phyloP scores from a whole-genome alignment of 2,113 vertebrate species.

The Ranitomeya imitator region DNA sequence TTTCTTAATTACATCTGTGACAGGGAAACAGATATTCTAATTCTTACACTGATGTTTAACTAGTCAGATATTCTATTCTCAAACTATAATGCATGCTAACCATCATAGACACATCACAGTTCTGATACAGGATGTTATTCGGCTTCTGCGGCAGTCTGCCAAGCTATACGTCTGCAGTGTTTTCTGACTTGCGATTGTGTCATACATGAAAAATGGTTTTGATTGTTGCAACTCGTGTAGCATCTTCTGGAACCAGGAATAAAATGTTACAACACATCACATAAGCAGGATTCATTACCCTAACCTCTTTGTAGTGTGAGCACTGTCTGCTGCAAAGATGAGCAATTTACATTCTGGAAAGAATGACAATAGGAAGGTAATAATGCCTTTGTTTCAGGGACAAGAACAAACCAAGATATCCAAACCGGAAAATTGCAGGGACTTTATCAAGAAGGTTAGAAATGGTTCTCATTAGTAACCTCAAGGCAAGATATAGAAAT shows the following conservation, averaged over 20 bases:
- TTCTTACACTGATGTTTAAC: no score
- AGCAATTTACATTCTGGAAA: constrained; percentile 8
- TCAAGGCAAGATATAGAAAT: constrained; percentile 7
- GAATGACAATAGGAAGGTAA: constrained; percentile 18
- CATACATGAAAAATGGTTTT: neutral
- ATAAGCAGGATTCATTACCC: constrained; percentile 2
- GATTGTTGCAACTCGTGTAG: neutral
- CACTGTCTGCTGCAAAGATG: neutral
- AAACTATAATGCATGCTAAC: no score
- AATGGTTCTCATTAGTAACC: constrained; percentile 19
- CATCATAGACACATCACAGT: no score
- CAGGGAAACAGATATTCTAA: no score
- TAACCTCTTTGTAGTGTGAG: neutral
- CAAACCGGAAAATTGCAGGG: constrained; percentile 2
- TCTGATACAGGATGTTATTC: no score
- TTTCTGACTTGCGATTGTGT: neutral
- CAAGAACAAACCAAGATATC: neutral
- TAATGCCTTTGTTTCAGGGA: constrained; percentile 13
- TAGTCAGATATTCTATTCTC: no score
- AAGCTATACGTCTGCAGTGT: neutral
- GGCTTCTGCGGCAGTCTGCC: no score
- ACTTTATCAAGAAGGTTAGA: constrained; percentile 5
- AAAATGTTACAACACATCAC: neutral
- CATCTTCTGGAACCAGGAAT: neutral
- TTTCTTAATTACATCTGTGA: no score